phyloP scores from a whole-genome alignment of 2,888 invertebrate genomes.

The Syritta pipiens region DNA sequence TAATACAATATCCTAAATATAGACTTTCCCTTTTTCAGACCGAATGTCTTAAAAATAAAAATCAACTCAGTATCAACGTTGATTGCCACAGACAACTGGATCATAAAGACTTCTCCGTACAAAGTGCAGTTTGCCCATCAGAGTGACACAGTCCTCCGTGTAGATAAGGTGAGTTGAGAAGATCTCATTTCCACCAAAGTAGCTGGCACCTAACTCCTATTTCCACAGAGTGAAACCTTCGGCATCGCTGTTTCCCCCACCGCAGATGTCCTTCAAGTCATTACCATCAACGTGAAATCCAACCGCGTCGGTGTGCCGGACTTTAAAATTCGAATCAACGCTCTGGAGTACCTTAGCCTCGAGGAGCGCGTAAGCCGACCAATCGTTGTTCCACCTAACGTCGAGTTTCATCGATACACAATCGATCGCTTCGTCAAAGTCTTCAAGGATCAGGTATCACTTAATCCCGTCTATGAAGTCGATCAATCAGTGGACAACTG shows the following conservation, averaged over 20 bases:
- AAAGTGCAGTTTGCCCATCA: constrained; percentile 88
- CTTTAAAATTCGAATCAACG: constrained; percentile 88
- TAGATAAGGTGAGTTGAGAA: constrained; percentile 82
- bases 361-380: constrained; percentile 85
- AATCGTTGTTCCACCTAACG: constrained; percentile 84
- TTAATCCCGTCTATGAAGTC: constrained; percentile 83
- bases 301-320: constrained; percentile 81
- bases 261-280: constrained; percentile 88
- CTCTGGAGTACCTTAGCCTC: constrained; percentile 88
- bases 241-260: constrained; percentile 83
- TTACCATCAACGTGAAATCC: constrained; percentile 89
- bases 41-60: constrained; percentile 86
- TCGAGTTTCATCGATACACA: constrained; percentile 87
- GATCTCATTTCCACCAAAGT: not conserved
- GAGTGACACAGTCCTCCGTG: constrained; percentile 86
- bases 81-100: constrained; percentile 91
- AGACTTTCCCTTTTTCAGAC: constrained; percentile 80
- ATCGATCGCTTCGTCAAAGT: constrained; percentile 91
- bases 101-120: constrained; percentile 90
- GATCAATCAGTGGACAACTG: constrained; percentile 90
- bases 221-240: constrained; percentile 85
- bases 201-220: not conserved
- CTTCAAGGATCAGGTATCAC: constrained; percentile 87
- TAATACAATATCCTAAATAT: not conserved
- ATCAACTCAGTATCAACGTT: constrained; percentile 85